Evolutionary conservation across 2,888 invertebrate species (phyloP), one percentile per base, ranked within the genome.

Genomic region (Oeneis ivallda): DNA sequence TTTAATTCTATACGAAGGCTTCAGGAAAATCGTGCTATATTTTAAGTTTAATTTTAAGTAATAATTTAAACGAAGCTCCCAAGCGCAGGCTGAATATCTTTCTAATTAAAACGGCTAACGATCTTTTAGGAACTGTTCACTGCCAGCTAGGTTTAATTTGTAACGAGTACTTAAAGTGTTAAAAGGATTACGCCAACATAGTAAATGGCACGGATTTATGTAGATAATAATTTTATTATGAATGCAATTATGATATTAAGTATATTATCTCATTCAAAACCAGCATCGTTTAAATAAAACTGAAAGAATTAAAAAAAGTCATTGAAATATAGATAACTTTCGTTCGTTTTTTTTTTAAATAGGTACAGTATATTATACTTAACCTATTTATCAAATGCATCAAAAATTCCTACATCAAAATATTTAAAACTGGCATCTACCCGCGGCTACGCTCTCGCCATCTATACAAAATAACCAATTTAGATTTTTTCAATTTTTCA

Each of bases 21-120:
- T 13, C 26, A 43, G 56, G 26, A 47, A 34, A 47, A 58, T 58
- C 58, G 39, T 45, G 50, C 60, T 57, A 57, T 62, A 67, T 59
- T 62, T 68, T 53, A 59, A 62, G 53, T 68, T 68, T 60, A 63
- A 68, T 68, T 68, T 63, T 63, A 50, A 65, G 60, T 68, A 66
- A 68, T 68, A 68, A 68, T 65, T 57, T 65, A 68, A 56, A 60
- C 60, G 68, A 68, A 59, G 62, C 60, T 63, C 60, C 56, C 61
- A 59, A 62, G 63, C 62, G 65, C 56, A 63, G 63, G 56, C 60
- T 68, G 60, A 68, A 65, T 66, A 68, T 68, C 60, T 68, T 68
- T 68, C 60, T 66, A 68, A 68, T 68, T 68, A 68, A 68, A 66
- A 47, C 68, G 47, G 52, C 66, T 66, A 63, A 68, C 68, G 65